A percentile compares a stretch with the other conserved stretches of the same genome.
Conservation (phyloP, 2,113 vertebrate species). For the Scomber scombrus region DNA sequence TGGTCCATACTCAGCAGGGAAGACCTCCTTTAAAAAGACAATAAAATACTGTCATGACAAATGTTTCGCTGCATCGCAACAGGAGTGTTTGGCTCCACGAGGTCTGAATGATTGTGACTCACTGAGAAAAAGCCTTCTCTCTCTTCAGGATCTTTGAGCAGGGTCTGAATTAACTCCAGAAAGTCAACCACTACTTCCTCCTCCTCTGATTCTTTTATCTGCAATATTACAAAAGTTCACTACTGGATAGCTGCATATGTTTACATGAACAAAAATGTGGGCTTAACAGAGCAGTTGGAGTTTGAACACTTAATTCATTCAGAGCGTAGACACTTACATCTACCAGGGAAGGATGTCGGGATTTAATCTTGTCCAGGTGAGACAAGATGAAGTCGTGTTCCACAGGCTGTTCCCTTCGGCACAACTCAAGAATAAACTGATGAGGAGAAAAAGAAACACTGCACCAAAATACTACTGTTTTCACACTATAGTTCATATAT, state of each 20-base stretch:
- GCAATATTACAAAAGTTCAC: not conserved
- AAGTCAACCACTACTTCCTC: constrained; percentile 55
- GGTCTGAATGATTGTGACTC: constrained; percentile 2
- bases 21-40: constrained; percentile 74
- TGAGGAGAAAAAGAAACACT: not conserved
- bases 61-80: not conserved
- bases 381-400: constrained; percentile 58
- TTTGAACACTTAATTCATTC: not conserved
- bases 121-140: constrained; percentile 75
- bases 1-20: constrained; percentile 83
- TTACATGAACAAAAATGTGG: not conserved
- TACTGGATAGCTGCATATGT: not conserved
- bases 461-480: not conserved
- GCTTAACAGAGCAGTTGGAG: not conserved
- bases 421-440: constrained; percentile 81
- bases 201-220: constrained; percentile 58
- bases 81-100: not conserved
- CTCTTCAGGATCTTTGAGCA: constrained; percentile 73
- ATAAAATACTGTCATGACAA: not conserved
- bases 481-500: not conserved
- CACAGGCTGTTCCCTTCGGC: constrained; percentile 44
- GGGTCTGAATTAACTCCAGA: constrained; percentile 67
- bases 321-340: constrained; percentile 30
- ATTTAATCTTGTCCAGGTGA: constrained; percentile 69
- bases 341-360: not conserved